Conservation (phyloP, 2,113 vertebrate species). For the Oryzias celebensis region DNA sequence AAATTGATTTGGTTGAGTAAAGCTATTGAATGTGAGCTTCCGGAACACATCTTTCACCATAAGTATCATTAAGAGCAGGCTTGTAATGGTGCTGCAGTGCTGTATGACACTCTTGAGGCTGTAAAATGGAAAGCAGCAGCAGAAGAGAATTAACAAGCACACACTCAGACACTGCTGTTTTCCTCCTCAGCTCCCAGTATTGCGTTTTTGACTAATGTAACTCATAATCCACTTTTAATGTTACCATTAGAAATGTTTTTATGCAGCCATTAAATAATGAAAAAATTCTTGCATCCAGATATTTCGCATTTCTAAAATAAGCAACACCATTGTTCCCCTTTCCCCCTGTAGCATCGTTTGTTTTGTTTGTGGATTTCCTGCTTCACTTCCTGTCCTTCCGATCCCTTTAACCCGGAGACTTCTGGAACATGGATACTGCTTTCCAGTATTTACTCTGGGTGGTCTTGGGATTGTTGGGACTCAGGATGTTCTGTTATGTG, state of each 20-base stretch:
- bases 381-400: constrained; percentile 53
- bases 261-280: background rate
- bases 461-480: constrained; percentile 12
- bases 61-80: constrained; percentile 35
- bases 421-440: constrained; percentile 14
- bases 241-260: background rate
- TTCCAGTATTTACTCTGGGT: background rate
- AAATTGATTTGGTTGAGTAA: constrained; percentile 36
- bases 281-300: constrained; percentile 17
- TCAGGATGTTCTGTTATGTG: constrained; percentile 10
- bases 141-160: background rate
- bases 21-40: background rate
- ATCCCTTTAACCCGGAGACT: constrained; percentile 17
- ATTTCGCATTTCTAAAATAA: constrained; percentile 1
- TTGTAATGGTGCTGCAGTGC: constrained; percentile 34
- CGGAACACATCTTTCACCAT: constrained; percentile 15
- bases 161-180: background rate
- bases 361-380: constrained; percentile 56
- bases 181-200: no score
- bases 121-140: constrained; percentile 6
- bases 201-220: no score
- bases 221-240: no score
- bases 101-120: background rate
- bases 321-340: constrained; percentile 48
- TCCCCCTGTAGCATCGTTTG: constrained; percentile 26